phyloP scores from a whole-genome alignment of 2,797 vertebrate genomes.

The Poeciliopsis paucimaculata region DNA sequence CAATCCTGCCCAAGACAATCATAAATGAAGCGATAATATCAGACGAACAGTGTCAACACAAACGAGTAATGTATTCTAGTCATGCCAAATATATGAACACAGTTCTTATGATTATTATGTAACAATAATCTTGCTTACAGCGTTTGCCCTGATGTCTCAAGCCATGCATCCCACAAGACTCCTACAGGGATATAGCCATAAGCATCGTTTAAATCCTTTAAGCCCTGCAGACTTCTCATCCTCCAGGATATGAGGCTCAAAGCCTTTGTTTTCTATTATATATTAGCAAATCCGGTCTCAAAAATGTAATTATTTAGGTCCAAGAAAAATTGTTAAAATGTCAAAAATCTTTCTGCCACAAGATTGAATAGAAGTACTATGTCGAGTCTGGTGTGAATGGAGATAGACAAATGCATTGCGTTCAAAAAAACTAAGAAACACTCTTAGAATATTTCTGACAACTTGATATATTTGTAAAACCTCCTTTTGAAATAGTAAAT shows the following conservation, averaged over 20 bases:
- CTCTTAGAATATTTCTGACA: background rate
- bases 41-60: background rate
- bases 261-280: background rate
- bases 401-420: background rate
- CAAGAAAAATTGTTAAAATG: background rate
- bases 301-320: background rate
- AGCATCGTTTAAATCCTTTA: slow-evolving; percentile 1
- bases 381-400: background rate
- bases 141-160: background rate
- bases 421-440: background rate
- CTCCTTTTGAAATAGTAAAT: background rate
- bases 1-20: slow-evolving; percentile 8
- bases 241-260: background rate
- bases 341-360: background rate
- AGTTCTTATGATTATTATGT: background rate
- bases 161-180: slow-evolving; percentile 4
- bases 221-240: background rate
- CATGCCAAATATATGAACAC: slow-evolving; percentile 1
- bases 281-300: background rate
- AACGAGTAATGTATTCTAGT: background rate
- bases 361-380: background rate
- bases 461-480: background rate
- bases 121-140: background rate
- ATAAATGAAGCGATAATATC: background rate
- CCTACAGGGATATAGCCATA: background rate